Base-by-base conservation (phyloP, 2,888 invertebrate genomes). In the Nesidiocoris tenuis region DNA sequence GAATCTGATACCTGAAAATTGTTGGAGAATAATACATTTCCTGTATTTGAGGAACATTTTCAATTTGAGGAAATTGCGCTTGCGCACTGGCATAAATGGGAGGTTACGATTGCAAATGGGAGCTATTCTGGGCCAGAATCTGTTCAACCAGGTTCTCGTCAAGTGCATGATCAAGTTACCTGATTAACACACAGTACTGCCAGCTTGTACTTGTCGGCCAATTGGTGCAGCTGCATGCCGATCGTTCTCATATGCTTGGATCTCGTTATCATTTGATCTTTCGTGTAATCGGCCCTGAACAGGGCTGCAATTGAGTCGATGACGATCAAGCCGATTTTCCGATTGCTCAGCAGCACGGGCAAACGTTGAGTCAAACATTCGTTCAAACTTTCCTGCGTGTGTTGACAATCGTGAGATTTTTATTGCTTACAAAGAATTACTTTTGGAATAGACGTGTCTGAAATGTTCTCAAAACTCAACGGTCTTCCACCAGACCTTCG, bases 251-350 rank as follows among this genome's bases (percentile, higher is more conserved):
- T 85, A 77, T 88, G 86, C 61, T 85, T 85, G 1, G 89, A 87
- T 80, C 90, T 84, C 80, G 85, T 83, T 57, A 83, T 82, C 70
- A 84, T 82, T 72, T 86, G 84, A n/a, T 24, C 61, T 3, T 68
- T 84, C 63, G 86, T 86, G 80, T 86, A 87, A 76, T 87, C 87
- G 74, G 83, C 83, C 39, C 90, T 85, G 83, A 90, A 92, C 39
- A 90, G 84, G 0, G 90, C 91, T 9, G 91, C 91, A 77, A 93
- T 88, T 0, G 92, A 92, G 82, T 93, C 92, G 18, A 93, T 85
- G 9, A 93, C 83, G 75, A 93, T 84, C 61, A 92, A 83, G 2
- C 89, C 88, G 78, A 91, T 86, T 74, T 84, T 84, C 12, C 84
- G 83, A 22, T 82, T 82, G 17, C 83, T 81, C 79, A 91, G 81